phyloP scores from a whole-genome alignment of 2,888 invertebrate species.

The Meloe dianella region DNA sequence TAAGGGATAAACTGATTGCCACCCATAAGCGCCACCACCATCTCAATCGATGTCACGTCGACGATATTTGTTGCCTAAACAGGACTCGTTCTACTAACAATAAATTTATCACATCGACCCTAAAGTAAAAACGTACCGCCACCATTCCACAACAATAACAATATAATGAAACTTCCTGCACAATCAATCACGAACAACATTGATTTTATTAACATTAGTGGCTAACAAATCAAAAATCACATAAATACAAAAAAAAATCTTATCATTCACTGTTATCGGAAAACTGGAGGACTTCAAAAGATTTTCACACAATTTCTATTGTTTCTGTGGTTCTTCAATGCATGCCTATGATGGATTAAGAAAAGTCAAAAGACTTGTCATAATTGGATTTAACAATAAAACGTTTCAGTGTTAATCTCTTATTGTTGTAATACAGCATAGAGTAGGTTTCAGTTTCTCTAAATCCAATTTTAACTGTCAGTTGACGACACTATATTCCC shows the following conservation, averaged over 20 bases:
- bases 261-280: too few relatives aligned
- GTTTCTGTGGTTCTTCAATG: not conserved
- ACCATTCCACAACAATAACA: not conserved
- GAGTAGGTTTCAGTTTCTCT: conserved; percentile 32
- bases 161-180: conserved; percentile 6
- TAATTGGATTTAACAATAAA: conserved; percentile 16
- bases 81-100: conserved; percentile 25
- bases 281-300: too few relatives aligned
- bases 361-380: not conserved
- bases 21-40: conserved; percentile 24
- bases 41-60: conserved; percentile 32
- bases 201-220: conserved; percentile 3
- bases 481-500: conserved; percentile 42
- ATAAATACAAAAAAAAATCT: conserved; percentile 23
- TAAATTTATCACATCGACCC: conserved; percentile 18
- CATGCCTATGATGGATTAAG: not conserved
- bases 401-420: conserved; percentile 25
- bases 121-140: conserved; percentile 10
- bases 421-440: conserved; percentile 31
- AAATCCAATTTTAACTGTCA: conserved; percentile 41
- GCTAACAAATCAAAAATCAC: not conserved
- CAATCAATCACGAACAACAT: not conserved
- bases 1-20: conserved; percentile 30
- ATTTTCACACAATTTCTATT: too few relatives aligned
- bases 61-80: conserved; percentile 30